Evolutionary conservation across 1,140 invertebrate genomes (phyloP).

Genomic region (Platyura marginata): DNA sequence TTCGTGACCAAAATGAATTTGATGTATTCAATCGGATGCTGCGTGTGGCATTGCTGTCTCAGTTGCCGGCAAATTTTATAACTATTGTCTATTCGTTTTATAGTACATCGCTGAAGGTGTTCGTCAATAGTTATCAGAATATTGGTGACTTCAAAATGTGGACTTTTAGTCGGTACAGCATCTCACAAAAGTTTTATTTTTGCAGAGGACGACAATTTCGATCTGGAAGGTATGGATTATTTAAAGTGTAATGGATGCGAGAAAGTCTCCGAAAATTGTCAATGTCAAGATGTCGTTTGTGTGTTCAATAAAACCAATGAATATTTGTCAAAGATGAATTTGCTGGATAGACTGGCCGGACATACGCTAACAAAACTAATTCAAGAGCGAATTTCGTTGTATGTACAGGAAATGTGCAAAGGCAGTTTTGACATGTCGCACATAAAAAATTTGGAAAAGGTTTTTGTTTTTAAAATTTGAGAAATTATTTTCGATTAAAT

Average conservation of each 20-base stretch:
- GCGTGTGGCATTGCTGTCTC: constrained; percentile 44
- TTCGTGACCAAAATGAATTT: neutral
- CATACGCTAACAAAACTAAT: constrained; percentile 65
- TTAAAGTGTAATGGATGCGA: constrained; percentile 49
- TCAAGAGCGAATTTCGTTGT: constrained; percentile 57
- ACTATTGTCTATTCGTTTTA: constrained; percentile 55
- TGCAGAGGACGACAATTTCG: constrained; percentile 23
- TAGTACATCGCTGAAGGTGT: constrained; percentile 53
- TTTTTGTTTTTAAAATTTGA: constrained; percentile 18
- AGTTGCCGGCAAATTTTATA: constrained; percentile 48
- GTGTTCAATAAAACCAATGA: constrained; percentile 63
- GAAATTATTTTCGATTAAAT: constrained; percentile 7
- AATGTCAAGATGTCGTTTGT: constrained; percentile 51
- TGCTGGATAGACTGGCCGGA: constrained; percentile 61
- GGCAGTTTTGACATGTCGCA: constrained; percentile 69
- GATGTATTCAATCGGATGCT: constrained; percentile 27
- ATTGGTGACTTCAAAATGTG: constrained; percentile 16
- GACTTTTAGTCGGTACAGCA: constrained; percentile 3
- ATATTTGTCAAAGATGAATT: constrained; percentile 50
- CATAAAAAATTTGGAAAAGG: constrained; percentile 47
- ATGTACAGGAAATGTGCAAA: constrained; percentile 61
- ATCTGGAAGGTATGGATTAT: constrained; percentile 31
- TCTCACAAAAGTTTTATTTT: constrained; percentile 8
- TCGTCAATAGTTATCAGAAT: constrained; percentile 31
- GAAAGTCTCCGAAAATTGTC: constrained; percentile 46